These are phyloP conservation scores for Ephestia elutella DNA, from an alignment of 1,140 invertebrate species.

Conservation along the genomic window DNA sequence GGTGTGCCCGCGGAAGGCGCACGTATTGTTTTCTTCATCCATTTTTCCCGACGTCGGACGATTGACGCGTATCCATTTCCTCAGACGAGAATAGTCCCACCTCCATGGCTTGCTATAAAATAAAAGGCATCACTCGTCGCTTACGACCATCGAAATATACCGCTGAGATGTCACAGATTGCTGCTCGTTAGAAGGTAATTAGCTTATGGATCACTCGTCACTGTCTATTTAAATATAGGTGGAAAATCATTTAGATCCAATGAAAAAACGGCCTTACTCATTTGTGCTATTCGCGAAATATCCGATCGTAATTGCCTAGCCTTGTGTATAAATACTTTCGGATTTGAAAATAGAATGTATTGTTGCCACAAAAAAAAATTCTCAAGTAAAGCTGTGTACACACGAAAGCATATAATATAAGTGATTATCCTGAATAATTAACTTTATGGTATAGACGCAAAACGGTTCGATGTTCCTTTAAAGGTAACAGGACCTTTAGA, in stretches of 20 bases:
- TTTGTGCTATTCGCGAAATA: conserved; percentile 40
- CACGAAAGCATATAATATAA: too few relatives aligned
- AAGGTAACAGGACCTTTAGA: too few relatives aligned
- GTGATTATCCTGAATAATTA: too few relatives aligned
- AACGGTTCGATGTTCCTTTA: too few relatives aligned
- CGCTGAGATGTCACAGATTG: conserved; percentile 51
- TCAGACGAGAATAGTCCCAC: conserved; percentile 55
- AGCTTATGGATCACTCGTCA: conserved; percentile 61
- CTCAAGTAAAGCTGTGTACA: too few relatives aligned
- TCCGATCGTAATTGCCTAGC: conserved; percentile 17
- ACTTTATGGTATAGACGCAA: too few relatives aligned
- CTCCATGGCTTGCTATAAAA: conserved; percentile 51
- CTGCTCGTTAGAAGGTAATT: conserved; percentile 67
- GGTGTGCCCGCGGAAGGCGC: conserved; percentile 44
- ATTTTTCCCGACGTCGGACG: conserved; percentile 38
- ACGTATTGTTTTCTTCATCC: conserved; percentile 43
- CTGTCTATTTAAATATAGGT: conserved; percentile 50
- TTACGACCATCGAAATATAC: conserved; percentile 51
- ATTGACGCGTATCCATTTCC: conserved; percentile 70
- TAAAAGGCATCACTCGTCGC: conserved; percentile 64
- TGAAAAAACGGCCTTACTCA: conserved; percentile 22
- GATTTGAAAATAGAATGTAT: background rate
- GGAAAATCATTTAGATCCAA: conserved; percentile 57
- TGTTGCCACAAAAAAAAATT: background rate
- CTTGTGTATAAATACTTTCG: background rate